Conservation (phyloP, 2,888 invertebrate species). For the Leptarthrus brevirostris region DNA sequence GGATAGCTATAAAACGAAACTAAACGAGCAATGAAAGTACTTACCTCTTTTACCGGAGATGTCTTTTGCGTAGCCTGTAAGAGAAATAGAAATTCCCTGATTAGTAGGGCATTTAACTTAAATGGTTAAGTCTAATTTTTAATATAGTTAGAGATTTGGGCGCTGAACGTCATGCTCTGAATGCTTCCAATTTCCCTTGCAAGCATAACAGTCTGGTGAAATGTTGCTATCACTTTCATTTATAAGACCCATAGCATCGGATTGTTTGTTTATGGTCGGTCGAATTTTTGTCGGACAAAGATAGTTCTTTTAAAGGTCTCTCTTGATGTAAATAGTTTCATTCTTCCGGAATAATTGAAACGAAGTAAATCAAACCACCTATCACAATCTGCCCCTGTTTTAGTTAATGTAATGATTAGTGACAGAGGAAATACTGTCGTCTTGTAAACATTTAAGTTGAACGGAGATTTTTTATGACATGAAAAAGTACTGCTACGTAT, state of each 20-base stretch:
- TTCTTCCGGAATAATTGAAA: background rate
- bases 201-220: conserved; percentile 6
- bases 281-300: no score
- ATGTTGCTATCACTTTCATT: conserved; percentile 30
- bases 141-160: background rate
- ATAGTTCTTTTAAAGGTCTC: background rate
- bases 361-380: no score
- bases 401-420: no score
- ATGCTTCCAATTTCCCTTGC: conserved; percentile 34
- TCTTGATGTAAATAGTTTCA: background rate
- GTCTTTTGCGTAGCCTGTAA: conserved; percentile 66
- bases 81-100: conserved; percentile 58
- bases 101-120: background rate
- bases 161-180: conserved; percentile 31
- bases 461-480: no score
- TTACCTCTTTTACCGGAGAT: conserved; percentile 50
- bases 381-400: no score
- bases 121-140: background rate
- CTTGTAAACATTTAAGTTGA: no score
- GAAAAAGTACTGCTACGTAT: no score
- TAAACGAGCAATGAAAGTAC: background rate
- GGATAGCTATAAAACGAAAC: background rate
- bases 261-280: no score
- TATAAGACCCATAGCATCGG: background rate
- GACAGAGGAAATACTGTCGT: no score